Base-by-base conservation (phyloP, 1,140 invertebrate species). In the Drosophila orena region DNA sequence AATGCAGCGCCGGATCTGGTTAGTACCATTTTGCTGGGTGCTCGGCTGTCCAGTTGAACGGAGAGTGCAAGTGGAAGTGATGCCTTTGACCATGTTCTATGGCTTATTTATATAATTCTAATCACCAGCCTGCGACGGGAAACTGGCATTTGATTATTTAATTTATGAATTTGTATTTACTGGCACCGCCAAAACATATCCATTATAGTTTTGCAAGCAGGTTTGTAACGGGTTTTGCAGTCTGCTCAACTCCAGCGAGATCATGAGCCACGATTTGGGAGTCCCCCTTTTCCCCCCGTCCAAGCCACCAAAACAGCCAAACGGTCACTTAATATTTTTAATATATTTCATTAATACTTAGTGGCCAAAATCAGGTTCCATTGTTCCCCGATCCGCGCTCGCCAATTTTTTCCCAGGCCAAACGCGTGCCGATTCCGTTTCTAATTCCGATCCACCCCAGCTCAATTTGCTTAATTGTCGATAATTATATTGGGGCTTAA, bases 91-190 rank as follows among this genome's bases (percentile, higher is more conserved):
- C 53, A 53, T 38, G 20, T 75, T 90, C 50, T 66, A 64, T 30
- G 55, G 69, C 52, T 81, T 90, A 83, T 90, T 90, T 90, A 90
- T 90, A 90, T 90, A 86, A 81, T 90, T 90, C 81, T 90, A 81
- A 81, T 81, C 74, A 52, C 40, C 49, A 59, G 42, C 44, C 54
- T 74, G 77, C 60, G 64, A 34, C 70, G 52, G 54, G 60, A 80
- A 80, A 89, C 84, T 89, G 74, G 85, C 85, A 90, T 89, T 84
- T 69, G 56, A 42, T 61, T 74, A 69, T 84, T 78, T 80, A 89
- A 90, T 89, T 89, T 85, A 89, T 88, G 79, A 76, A 83, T 89
- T 88, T 84, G 73, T 55, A 73, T 88, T 83, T 89, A 50, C 52
- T 65, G 83, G 79, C 79, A 84, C 59, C 58, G 62, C 53, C 72